Base-by-base conservation (phyloP, 2,888 invertebrate genomes). In the Trichopria drosophilae region DNA sequence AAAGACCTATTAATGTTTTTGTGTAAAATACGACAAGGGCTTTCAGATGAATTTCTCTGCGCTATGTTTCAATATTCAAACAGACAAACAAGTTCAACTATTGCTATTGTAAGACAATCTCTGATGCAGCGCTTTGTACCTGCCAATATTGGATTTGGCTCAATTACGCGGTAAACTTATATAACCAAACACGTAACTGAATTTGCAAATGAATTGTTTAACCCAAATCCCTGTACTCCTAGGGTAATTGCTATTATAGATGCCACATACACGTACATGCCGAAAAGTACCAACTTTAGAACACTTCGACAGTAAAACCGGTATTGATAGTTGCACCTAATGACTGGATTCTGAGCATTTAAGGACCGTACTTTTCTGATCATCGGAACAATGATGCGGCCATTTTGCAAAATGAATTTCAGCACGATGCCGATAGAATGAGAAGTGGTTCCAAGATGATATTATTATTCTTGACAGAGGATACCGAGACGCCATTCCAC, bases 201-300 rank as follows among this genome's bases (percentile, higher is more conserved):
- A 7, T 58, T 55, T n/a, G 37, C 53, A 0, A 58, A 54, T 47
- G 15, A 24, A 24, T 35, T 55, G 13, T 56, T 55, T 22, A 61
- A 59, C 41, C 32, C 39, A 15, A 24, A 58, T 4, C 55, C 55
- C 10, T 6, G 44, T 9, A 26, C 13, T 31, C 51, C 42, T n/a
- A 15, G 24, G 51, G 47, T 22, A 1, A 59, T 59, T 13, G 51
- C 35, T 6, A 12, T 3, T 10, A 44, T 53, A 7, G 58, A 61
- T 29, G 50, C 35, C 22, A 57, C 56, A 2, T 61, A 59, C n/a
- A 37, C 10, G 1, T 54, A 52, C 23, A 54, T 54, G 7, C 35
- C 20, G 15, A 58, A 55, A 51, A 53, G 51, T 35, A 52, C 20
- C 18, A 58, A 56, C 15, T 58, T 55, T 26, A 36, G 53, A 29